Conservation (phyloP, 1,140 invertebrate genomes). For the Scaptomyza pallida region DNA sequence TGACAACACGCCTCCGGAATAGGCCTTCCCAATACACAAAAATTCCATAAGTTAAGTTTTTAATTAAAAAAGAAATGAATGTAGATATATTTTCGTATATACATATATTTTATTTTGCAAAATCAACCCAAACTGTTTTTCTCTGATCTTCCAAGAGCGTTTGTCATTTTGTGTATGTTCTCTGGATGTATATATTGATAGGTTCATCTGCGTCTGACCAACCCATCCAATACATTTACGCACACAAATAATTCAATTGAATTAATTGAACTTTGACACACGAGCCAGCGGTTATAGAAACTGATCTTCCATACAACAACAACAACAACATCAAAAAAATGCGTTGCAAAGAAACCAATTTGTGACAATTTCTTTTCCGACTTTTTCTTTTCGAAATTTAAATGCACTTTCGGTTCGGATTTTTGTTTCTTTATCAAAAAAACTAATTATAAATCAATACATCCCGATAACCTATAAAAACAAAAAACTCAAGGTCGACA, state of each 20-base stretch:
- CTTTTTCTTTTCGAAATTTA: not conserved
- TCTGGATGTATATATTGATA: constrained; percentile 10
- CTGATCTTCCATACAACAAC: constrained; percentile 52
- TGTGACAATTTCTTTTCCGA: not conserved
- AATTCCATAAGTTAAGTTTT: constrained; percentile 33
- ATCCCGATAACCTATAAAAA: no score
- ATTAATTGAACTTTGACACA: constrained; percentile 83
- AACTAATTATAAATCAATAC: no score
- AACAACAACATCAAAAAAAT: no score
- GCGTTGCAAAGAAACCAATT: constrained; percentile 5
- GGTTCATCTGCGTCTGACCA: constrained; percentile 28
- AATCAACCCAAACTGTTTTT: constrained; percentile 6
- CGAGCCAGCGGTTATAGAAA: constrained; percentile 48
- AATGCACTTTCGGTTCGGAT: not conserved
- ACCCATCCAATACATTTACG: constrained; percentile 30
- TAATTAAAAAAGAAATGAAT: constrained; percentile 28
- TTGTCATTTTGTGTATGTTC: not conserved
- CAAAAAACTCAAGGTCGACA: no score
- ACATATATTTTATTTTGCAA: constrained; percentile 9
- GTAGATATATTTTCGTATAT: constrained; percentile 23
- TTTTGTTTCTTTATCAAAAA: no score
- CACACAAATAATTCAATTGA: constrained; percentile 75
- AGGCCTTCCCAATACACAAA: constrained; percentile 21
- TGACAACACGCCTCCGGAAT: constrained; percentile 87
- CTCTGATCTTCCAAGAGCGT: constrained; percentile 1